Evolutionary conservation across 2,888 invertebrate genomes (phyloP).

Genomic region (Orgyia antiqua): DNA sequence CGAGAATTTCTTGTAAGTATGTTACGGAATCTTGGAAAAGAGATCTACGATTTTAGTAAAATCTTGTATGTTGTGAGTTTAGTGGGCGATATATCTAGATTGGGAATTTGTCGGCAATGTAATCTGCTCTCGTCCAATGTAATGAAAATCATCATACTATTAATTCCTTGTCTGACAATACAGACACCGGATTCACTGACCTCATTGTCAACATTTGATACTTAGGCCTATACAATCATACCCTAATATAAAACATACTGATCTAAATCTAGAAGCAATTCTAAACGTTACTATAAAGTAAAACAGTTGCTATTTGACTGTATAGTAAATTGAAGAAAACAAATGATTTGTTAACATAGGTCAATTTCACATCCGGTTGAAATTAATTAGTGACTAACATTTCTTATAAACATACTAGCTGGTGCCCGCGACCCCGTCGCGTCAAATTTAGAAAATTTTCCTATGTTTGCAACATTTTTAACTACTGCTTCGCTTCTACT

Average conservation of each 20-base stretch:
- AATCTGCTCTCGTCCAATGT: too few species aligned
- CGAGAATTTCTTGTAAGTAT: too few species aligned
- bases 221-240: conserved; percentile 27
- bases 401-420: too few species aligned
- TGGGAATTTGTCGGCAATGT: too few species aligned
- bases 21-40: too few species aligned
- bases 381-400: conserved; percentile 58
- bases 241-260: conserved; percentile 12
- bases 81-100: too few species aligned
- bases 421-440: too few species aligned
- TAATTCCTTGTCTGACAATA: conserved; percentile 26
- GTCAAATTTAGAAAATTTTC: too few species aligned
- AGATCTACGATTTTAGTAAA: too few species aligned
- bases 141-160: conserved; percentile 29
- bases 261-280: conserved; percentile 1
- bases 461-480: too few species aligned
- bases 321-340: conserved; percentile 10
- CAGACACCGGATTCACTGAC: conserved; percentile 46
- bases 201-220: conserved; percentile 46
- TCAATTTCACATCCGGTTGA: conserved; percentile 51
- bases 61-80: too few species aligned
- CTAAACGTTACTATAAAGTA: conserved; percentile 9
- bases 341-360: conserved; percentile 34
- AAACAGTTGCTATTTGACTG: conserved; percentile 12
- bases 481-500: too few species aligned